Percentiles rank a stretch among this genome's conserved stretches.
These are phyloP conservation scores for Nannospalax galili DNA, from an alignment of 2,113 vertebrate genomes.

Conservation along the genomic window DNA sequence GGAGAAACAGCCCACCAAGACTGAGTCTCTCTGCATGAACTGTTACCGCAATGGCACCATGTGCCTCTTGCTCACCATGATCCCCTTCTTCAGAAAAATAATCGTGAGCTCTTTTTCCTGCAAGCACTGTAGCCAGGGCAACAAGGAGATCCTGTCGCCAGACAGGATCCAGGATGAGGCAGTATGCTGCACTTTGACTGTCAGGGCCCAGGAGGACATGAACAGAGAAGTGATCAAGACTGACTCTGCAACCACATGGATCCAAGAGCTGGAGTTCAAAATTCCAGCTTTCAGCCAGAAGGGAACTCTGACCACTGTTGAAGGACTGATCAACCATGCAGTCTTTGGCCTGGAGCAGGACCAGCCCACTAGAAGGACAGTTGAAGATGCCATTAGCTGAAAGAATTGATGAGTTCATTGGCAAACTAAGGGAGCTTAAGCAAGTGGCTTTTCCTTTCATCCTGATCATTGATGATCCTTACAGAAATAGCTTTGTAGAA, in stretches of 20 bases:
- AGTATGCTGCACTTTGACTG: conserved; percentile 86
- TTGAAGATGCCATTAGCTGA: conserved; percentile 84
- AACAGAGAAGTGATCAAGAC: conserved; percentile 96
- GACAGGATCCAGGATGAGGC: conserved; percentile 96
- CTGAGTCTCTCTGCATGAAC: too few relatives aligned
- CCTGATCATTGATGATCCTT: conserved; percentile 94
- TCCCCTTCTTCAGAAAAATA: too few relatives aligned
- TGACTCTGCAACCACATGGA: conserved; percentile 91
- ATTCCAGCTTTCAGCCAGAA: conserved; percentile 97
- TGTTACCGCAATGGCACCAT: too few relatives aligned
- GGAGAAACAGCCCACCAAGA: too few relatives aligned
- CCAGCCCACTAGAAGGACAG: conserved; percentile 87
- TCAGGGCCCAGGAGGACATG: conserved; percentile 88
- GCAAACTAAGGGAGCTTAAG: conserved; percentile 90
- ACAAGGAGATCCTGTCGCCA: conserved; percentile 95
- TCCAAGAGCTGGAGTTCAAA: conserved; percentile 96
- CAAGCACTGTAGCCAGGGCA: conserved; percentile 85
- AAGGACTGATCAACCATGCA: conserved; percentile 93
- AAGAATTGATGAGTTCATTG: conserved; percentile 92
- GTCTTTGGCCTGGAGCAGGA: conserved; percentile 94
- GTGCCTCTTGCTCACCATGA: too few relatives aligned
- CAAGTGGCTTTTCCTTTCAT: conserved; percentile 90
- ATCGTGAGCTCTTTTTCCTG: too few relatives aligned
- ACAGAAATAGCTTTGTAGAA: conserved; percentile 98
- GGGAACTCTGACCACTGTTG: conserved; percentile 94